phyloP scores from a whole-genome alignment of 2,797 vertebrate genomes.

The Notamacropus eugenii region DNA sequence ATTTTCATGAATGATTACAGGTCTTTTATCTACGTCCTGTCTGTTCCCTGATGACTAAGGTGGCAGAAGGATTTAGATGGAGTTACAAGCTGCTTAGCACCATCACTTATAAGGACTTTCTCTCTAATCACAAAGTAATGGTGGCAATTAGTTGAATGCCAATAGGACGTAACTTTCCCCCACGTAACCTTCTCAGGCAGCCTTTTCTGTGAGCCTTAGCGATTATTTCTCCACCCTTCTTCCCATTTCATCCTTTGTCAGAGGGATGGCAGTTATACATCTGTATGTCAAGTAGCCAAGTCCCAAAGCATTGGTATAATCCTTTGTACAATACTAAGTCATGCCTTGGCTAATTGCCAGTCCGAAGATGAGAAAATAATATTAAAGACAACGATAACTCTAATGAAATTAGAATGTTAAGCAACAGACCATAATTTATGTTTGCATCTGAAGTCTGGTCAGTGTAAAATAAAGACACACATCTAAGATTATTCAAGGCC shows the following conservation, averaged over 20 bases:
- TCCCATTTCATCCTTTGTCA: not conserved
- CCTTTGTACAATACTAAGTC: constrained; percentile 71
- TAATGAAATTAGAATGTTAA: constrained; percentile 81
- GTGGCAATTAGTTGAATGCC: not conserved
- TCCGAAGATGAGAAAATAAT: constrained; percentile 71
- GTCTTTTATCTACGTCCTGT: not conserved
- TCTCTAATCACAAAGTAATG: not conserved
- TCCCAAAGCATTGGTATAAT: constrained; percentile 77
- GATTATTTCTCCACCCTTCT: not conserved
- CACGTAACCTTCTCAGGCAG: not conserved
- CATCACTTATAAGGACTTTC: not conserved
- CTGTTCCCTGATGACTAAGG: not conserved
- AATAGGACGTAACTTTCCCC: not conserved
- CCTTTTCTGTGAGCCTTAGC: not conserved
- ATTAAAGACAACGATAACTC: constrained; percentile 77
- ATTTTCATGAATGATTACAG: not conserved
- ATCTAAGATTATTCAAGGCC: constrained; percentile 70
- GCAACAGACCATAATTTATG: constrained; percentile 74
- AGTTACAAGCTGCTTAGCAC: not conserved
- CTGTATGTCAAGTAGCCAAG: constrained; percentile 66
- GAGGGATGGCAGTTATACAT: not conserved
- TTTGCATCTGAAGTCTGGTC: constrained; percentile 77
- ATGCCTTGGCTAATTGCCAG: constrained; percentile 78
- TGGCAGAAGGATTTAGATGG: not conserved
- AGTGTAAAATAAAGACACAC: constrained; percentile 75